Percentiles rank a stretch among this genome's conserved stretches.
phyloP scores from a whole-genome alignment of 1,140 invertebrate genomes.

The Caenorhabditis remanei region DNA sequence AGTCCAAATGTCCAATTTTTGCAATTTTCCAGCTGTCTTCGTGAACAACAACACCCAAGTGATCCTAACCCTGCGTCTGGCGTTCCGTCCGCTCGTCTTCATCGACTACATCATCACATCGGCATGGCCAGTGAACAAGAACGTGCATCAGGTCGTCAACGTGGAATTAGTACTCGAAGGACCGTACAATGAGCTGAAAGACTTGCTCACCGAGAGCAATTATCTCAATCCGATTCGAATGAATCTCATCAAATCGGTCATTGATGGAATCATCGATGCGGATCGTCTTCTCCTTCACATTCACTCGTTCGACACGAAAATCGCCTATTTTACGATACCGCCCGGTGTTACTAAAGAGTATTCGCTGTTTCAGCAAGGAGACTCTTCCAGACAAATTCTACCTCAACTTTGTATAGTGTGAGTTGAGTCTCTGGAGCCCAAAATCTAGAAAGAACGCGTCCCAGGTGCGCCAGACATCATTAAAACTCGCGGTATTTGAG shows the following conservation, averaged over 20 bases:
- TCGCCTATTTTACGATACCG: conserved; percentile 64
- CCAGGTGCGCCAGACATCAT: too few relatives aligned
- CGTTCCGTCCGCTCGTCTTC: conserved; percentile 66
- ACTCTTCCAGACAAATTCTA: neutral
- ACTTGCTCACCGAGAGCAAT: conserved; percentile 36
- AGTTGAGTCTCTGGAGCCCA: neutral
- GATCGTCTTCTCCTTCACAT: conserved; percentile 67
- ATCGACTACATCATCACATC: conserved; percentile 66
- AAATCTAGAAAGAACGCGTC: too few relatives aligned
- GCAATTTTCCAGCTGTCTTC: neutral
- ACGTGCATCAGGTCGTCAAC: conserved; percentile 9
- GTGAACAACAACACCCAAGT: conserved; percentile 28
- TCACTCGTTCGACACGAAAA: conserved; percentile 63
- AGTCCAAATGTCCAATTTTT: neutral
- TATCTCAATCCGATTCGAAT: conserved; percentile 43
- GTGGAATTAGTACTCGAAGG: conserved; percentile 52
- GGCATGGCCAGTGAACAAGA: conserved; percentile 52
- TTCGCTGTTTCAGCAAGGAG: conserved; percentile 23
- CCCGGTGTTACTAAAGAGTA: conserved; percentile 25
- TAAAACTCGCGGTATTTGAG: too few relatives aligned
- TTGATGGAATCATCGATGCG: conserved; percentile 64
- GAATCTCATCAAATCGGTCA: conserved; percentile 41
- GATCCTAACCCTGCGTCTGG: conserved; percentile 58
- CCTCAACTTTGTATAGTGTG: conserved; percentile 14
- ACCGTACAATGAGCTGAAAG: conserved; percentile 50